phyloP scores from a whole-genome alignment of 1,140 invertebrate genomes.

The Dreissena polymorpha region DNA sequence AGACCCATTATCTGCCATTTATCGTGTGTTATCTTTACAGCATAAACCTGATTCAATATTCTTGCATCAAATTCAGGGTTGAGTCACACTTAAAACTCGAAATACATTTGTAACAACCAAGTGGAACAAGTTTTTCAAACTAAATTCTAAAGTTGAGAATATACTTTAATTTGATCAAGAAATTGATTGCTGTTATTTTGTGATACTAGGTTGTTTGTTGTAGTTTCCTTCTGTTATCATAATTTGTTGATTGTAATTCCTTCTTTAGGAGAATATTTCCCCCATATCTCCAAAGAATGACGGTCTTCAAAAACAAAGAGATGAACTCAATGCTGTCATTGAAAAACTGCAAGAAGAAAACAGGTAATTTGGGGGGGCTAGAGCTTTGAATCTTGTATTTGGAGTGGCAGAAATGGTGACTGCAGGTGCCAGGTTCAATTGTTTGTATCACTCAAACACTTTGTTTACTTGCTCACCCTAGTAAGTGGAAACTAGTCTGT shows the following conservation, averaged over 20 bases:
- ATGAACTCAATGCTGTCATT: slow-evolving; percentile 84
- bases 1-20: no score
- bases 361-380: slow-evolving; percentile 73
- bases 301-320: slow-evolving; percentile 38
- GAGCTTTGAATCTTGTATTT: neutral
- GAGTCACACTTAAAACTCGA: no score
- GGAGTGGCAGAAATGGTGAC: neutral
- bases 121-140: no score
- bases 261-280: slow-evolving; percentile 3
- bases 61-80: no score
- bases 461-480: neutral
- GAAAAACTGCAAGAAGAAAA: slow-evolving; percentile 84
- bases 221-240: neutral
- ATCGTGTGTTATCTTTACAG: no score
- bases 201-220: neutral
- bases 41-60: no score
- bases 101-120: no score
- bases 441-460: neutral
- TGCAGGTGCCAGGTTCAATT: neutral
- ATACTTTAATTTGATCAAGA: no score
- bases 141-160: no score
- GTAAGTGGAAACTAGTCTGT: no score
- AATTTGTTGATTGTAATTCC: neutral
- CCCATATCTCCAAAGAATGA: slow-evolving; percentile 42
- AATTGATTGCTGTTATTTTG: no score